Percentiles rank a stretch among this genome's conserved stretches.
Evolutionary conservation across 2,113 vertebrate genomes (phyloP).

Genomic region (Stercorarius parasiticus): DNA sequence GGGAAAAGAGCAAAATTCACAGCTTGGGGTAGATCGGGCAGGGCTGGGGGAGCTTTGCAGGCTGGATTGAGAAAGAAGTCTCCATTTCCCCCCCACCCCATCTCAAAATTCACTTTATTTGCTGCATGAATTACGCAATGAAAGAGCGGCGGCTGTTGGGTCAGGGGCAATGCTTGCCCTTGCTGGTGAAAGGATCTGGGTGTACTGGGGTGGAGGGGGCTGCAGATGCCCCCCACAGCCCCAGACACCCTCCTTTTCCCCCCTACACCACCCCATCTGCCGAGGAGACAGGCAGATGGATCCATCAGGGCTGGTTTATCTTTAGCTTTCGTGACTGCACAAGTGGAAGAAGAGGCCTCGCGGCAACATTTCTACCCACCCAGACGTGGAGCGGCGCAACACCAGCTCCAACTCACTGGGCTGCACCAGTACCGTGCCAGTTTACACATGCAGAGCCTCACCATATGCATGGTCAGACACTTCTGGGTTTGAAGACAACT

Average conservation of each 20-base stretch:
- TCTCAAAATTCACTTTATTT: neutral
- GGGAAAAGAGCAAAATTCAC: too few species aligned
- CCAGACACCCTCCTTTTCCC: neutral
- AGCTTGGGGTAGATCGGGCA: neutral
- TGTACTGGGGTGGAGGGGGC: neutral
- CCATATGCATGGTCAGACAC: rapidly evolving
- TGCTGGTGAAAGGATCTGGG: neutral
- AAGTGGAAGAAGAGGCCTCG: neutral
- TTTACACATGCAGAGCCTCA: rapidly evolving
- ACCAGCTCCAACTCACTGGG: neutral
- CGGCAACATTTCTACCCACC: rapidly evolving
- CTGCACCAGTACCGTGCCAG: rapidly evolving
- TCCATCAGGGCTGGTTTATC: neutral
- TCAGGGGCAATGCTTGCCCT: rapidly evolving
- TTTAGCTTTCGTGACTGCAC: neutral
- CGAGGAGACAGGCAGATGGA: neutral
- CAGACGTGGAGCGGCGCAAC: rapidly evolving
- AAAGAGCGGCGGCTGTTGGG: neutral
- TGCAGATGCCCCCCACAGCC: neutral
- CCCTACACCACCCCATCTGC: neutral
- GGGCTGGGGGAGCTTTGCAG: neutral
- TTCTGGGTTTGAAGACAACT: neutral
- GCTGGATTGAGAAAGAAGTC: neutral
- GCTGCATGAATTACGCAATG: rapidly evolving
- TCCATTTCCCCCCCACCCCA: rapidly evolving